phyloP scores from a whole-genome alignment of 2,888 invertebrate species.

The Aelia acuminata region DNA sequence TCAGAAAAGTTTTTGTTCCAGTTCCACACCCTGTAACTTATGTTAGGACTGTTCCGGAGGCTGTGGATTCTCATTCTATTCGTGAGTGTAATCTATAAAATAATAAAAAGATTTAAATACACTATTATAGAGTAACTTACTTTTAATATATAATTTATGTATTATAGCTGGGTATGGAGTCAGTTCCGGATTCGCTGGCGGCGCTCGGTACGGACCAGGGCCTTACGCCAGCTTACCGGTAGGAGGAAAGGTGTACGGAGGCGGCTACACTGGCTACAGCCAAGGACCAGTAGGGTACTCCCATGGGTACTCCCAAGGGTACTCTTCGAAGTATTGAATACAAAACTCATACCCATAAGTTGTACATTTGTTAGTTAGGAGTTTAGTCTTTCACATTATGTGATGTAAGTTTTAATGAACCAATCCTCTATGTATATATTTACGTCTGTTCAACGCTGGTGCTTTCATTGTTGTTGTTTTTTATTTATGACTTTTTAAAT shows the following conservation, averaged over 20 bases:
- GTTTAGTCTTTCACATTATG: too few species aligned
- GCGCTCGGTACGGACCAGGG: not conserved
- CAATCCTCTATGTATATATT: not conserved
- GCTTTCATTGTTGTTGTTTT: not conserved
- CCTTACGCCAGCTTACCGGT: not conserved
- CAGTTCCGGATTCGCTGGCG: not conserved
- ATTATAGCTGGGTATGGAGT: not conserved
- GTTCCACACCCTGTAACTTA: constrained; percentile 73
- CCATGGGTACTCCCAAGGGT: not conserved
- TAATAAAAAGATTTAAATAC: not conserved
- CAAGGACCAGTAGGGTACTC: not conserved
- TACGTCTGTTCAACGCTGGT: not conserved
- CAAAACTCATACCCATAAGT: not conserved
- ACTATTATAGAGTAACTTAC: not conserved
- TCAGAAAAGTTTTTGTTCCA: constrained; percentile 69
- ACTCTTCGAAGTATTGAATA: not conserved
- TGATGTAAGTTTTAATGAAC: not conserved
- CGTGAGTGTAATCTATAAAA: constrained; percentile 38
- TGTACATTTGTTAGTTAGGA: not conserved
- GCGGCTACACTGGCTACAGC: not conserved
- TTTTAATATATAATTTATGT: not conserved
- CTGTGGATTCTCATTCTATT: constrained; percentile 68
- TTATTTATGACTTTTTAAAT: too few species aligned
- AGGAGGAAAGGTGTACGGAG: not conserved
- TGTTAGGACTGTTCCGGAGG: constrained; percentile 69